phyloP scores from a whole-genome alignment of 2,113 vertebrate genomes.

The Todiramphus chloris region DNA sequence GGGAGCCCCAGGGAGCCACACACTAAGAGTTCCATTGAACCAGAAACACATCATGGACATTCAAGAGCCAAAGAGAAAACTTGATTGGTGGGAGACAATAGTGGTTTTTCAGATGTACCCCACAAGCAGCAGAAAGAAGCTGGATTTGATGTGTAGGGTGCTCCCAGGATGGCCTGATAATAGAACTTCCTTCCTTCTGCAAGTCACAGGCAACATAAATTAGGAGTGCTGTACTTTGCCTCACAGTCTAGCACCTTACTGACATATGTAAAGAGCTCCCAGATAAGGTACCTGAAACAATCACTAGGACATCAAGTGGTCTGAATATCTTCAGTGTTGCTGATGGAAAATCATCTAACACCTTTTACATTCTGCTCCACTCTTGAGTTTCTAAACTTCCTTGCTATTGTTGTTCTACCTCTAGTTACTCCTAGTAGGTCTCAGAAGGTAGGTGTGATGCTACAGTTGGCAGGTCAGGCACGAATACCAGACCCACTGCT shows the following conservation, averaged over 20 bases:
- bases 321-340: neutral
- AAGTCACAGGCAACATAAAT: neutral
- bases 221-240: neutral
- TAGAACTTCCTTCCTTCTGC: neutral
- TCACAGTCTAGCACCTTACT: neutral
- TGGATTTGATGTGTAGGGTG: neutral
- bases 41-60: neutral
- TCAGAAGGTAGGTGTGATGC: neutral
- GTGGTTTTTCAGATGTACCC: neutral
- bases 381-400: neutral
- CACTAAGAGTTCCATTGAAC: neutral
- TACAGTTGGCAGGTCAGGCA: neutral
- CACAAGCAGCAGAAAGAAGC: neutral
- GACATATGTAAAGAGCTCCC: neutral
- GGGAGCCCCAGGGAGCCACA: neutral
- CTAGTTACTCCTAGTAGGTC: neutral
- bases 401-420: neutral
- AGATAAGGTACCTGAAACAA: neutral
- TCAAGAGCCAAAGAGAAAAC: neutral
- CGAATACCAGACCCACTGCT: neutral
- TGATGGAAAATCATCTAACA: neutral
- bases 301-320: neutral
- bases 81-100: neutral
- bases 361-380: neutral
- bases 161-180: neutral